Base-by-base conservation (phyloP, 2,888 invertebrate genomes). In the Epsilonema sp. region DNA sequence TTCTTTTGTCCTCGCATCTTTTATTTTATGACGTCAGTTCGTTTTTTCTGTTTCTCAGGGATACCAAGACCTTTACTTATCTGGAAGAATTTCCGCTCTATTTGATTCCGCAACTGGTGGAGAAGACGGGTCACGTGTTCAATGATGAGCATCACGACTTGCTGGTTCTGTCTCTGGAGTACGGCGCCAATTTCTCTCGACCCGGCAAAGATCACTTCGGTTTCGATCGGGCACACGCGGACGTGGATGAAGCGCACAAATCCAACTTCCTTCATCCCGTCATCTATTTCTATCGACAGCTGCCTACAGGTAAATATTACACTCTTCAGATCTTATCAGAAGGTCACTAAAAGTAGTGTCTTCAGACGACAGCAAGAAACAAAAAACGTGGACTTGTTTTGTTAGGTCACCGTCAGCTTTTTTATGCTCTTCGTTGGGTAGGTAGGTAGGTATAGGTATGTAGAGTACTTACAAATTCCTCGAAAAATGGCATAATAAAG, bases 231-330 rank as follows among this genome's bases (percentile, higher is more conserved):
- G 69, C 69, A 1, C 64, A 61, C 1, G 67, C 64, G 2, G 65
- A 65, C 26, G 63, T 66, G 3, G 51, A 59, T 2, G 62, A 64
- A 37, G 70, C 67, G 8, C 66, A 69, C 52, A 45, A 53, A 11
- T 69, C 68, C 36, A 70, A 70, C 57, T 70, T 70, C 54, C 59
- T 70, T 1, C 70, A 70, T 52, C 70, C 70, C 3, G 66, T 66
- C 3, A 53, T 70, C 36, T 70, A 70, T 55, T 67, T 64, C 51
- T 70, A 67, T 53, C 56, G 37, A 2, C 37, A 48, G 2, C 51
- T 67, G 36, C 69, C 69, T 3, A 62, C 64, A 56, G 65, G 69
- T 68, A 51, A 26, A 49, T 21, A 19, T 1, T n/a, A 37, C n/a
- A 19, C 11, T 21, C 11, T 13, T n/a, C 40, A n/a, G n/a, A n/a